phyloP scores from a whole-genome alignment of 2,113 vertebrate genomes.

The Boleophthalmus pectinirostris region DNA sequence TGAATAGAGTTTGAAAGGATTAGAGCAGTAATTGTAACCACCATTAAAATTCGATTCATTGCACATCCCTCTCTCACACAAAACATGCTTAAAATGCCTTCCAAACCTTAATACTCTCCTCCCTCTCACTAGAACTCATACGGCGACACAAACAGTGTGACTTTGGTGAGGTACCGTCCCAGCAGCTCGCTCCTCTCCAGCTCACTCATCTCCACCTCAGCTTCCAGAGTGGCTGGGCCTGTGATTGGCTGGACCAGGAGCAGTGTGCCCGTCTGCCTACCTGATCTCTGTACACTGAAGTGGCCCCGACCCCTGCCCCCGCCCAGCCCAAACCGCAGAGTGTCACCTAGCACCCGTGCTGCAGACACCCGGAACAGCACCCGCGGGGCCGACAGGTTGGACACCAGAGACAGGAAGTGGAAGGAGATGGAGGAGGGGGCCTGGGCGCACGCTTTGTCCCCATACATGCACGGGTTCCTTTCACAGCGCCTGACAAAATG shows the following conservation, averaged over 20 bases:
- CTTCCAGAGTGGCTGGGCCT: constrained; percentile 77
- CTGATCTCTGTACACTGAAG: constrained; percentile 76
- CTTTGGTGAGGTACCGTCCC: constrained; percentile 84
- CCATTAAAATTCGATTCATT: not conserved
- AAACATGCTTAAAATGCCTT: not conserved
- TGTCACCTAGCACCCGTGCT: constrained; percentile 73
- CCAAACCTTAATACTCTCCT: not conserved
- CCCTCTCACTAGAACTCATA: constrained; percentile 67
- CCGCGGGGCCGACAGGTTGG: constrained; percentile 78
- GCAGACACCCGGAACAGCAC: constrained; percentile 85
- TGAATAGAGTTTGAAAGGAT: not conserved
- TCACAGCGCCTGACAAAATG: constrained; percentile 80
- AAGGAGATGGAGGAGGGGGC: constrained; percentile 84
- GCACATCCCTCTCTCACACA: not conserved
- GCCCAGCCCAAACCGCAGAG: constrained; percentile 78
- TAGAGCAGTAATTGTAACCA: not conserved
- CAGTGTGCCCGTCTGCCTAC: constrained; percentile 78
- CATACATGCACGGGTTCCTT: constrained; percentile 82
- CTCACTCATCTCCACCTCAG: constrained; percentile 87
- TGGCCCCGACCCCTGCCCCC: constrained; percentile 56
- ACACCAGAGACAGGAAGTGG: constrained; percentile 83
- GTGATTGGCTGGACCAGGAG: constrained; percentile 73
- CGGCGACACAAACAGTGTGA: constrained; percentile 80
- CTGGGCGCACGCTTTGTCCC: constrained; percentile 74
- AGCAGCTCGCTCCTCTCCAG: constrained; percentile 74